Conservation (phyloP, 1,140 invertebrate genomes). For the Ooceraea biroi region DNA sequence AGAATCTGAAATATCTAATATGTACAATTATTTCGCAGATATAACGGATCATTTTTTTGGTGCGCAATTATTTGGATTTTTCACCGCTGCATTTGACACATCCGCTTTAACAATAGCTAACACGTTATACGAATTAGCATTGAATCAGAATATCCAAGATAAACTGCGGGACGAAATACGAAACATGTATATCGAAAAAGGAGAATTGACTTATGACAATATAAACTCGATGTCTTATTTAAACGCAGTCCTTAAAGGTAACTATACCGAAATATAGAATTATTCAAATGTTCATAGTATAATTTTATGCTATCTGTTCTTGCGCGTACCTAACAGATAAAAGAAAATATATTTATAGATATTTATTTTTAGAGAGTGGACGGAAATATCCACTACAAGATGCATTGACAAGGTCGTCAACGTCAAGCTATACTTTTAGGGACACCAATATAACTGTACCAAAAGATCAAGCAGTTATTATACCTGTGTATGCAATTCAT, state of each 20-base stretch:
- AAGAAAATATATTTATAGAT: conserved; percentile 28
- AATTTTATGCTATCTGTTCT: conserved; percentile 11
- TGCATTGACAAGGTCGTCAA: conserved; percentile 84
- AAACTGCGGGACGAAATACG: conserved; percentile 80
- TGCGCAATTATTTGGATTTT: too few relatives aligned
- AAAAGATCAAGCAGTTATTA: conserved; percentile 82
- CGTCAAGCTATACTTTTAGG: conserved; percentile 85
- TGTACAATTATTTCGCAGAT: too few relatives aligned
- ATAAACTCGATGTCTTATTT: conserved; percentile 84
- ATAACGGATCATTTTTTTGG: too few relatives aligned
- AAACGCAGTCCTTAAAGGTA: conserved; percentile 79
- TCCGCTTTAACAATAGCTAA: background rate
- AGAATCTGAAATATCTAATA: too few relatives aligned
- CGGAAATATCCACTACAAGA: conserved; percentile 88
- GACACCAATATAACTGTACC: conserved; percentile 83
- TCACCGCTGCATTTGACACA: too few relatives aligned
- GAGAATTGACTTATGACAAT: conserved; percentile 81
- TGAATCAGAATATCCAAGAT: conserved; percentile 75
- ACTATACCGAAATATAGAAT: background rate
- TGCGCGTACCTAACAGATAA: conserved; percentile 24
- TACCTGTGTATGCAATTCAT: conserved; percentile 87
- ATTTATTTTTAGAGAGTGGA: conserved; percentile 88
- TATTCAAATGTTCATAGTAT: background rate
- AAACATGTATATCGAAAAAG: conserved; percentile 35
- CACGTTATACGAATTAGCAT: conserved; percentile 77